These are phyloP conservation scores for Lepidurus couesii DNA, from an alignment of 1,140 invertebrate species.

Conservation along the genomic window DNA sequence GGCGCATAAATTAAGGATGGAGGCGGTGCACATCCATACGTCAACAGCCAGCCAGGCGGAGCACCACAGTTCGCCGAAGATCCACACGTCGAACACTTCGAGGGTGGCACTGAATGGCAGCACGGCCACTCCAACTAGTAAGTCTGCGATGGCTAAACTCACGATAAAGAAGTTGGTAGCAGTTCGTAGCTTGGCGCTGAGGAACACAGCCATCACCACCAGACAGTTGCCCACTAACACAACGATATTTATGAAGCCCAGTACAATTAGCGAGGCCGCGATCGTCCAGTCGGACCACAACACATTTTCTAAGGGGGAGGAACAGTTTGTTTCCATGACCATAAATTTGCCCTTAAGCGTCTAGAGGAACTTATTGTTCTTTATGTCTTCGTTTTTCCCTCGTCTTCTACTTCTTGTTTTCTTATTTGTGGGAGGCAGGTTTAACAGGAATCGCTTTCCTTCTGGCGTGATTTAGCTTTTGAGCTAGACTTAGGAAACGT, in stretches of 20 bases:
- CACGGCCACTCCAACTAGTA: conserved; percentile 84
- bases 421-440: no score
- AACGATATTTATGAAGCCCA: conserved; percentile 75
- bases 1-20: conserved; percentile 85
- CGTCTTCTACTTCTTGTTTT: background rate
- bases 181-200: conserved; percentile 76
- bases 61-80: conserved; percentile 86
- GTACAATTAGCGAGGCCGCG: conserved; percentile 64
- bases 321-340: conserved; percentile 54
- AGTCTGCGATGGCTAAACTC: conserved; percentile 84
- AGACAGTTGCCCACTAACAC: conserved; percentile 83
- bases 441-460: no score
- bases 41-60: conserved; percentile 88
- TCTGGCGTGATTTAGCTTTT: no score
- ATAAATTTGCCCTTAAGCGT: background rate
- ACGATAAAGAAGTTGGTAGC: conserved; percentile 94
- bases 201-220: conserved; percentile 85
- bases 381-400: background rate
- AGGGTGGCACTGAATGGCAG: conserved; percentile 81
- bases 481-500: no score
- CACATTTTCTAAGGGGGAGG: conserved; percentile 64
- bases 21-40: conserved; percentile 94
- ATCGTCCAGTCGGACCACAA: conserved; percentile 68
- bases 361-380: background rate
- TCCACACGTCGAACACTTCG: conserved; percentile 85